Evolutionary conservation across 2,113 vertebrate species (phyloP).

Genomic region (Malaclemys terrapin): DNA sequence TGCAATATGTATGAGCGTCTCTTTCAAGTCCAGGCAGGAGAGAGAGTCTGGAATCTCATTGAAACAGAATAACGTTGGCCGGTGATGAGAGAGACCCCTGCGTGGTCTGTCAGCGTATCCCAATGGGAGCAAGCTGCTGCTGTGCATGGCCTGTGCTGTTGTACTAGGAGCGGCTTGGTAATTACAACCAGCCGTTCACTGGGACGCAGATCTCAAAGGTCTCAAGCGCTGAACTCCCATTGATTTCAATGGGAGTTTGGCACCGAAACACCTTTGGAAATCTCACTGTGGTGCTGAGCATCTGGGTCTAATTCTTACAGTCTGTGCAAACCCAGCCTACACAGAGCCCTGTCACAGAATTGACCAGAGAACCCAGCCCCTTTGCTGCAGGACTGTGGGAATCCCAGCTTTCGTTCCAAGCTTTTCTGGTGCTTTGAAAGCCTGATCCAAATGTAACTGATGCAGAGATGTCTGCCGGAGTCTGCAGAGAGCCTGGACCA

Average conservation of each 20-base stretch:
- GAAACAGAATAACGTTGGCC: neutral
- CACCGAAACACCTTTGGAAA: neutral
- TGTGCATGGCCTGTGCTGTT: rapidly evolving
- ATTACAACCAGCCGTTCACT: rapidly evolving
- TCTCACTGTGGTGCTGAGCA: neutral
- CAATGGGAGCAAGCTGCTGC: neutral
- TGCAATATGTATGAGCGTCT: neutral
- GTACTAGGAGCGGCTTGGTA: neutral
- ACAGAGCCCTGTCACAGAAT: too few relatives aligned
- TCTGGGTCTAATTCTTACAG: neutral
- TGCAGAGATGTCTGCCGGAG: neutral
- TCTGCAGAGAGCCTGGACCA: neutral
- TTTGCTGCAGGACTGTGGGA: neutral
- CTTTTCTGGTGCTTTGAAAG: neutral
- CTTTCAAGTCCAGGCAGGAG: neutral
- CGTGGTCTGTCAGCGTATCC: neutral
- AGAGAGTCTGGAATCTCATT: neutral
- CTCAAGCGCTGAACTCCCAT: neutral
- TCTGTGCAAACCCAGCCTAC: neutral
- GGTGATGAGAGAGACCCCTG: neutral
- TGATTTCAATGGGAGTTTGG: neutral
- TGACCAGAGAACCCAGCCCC: neutral
- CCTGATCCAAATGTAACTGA: neutral
- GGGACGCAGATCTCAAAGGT: too few relatives aligned
- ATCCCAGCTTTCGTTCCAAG: neutral